Evolutionary conservation across 2,113 vertebrate genomes (phyloP).

Genomic region (Sporophila hypoxantha): DNA sequence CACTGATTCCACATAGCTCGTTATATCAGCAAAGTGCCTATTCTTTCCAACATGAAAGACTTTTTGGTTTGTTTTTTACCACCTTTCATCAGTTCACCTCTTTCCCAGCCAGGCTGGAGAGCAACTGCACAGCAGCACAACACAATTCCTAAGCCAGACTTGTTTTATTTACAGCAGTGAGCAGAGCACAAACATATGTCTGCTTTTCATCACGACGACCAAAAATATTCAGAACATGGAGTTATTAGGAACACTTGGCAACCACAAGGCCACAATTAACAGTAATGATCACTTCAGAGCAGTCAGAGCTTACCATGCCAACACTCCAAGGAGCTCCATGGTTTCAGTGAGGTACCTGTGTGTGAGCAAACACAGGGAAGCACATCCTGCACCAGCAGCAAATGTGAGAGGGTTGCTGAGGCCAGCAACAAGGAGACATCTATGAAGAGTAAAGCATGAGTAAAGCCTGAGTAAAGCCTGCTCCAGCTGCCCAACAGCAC

Average conservation of each 20-base stretch:
- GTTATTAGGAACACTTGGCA: constrained; percentile 24
- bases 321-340: neutral
- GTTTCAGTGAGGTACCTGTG: neutral
- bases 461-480: neutral
- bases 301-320: neutral
- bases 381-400: neutral
- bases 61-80: neutral
- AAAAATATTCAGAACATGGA: constrained; percentile 22
- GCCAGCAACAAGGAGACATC: neutral
- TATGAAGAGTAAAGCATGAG: neutral
- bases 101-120: neutral
- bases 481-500: rapidly evolving
- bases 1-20: neutral
- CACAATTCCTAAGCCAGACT: neutral
- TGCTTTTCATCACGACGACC: constrained; percentile 47
- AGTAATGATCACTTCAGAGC: constrained; percentile 22
- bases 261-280: constrained; percentile 40
- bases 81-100: neutral
- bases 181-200: neutral
- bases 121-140: neutral
- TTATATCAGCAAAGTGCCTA: neutral
- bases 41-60: neutral
- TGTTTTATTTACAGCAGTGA: constrained; percentile 16
- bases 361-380: neutral
- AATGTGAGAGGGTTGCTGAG: neutral